Evolutionary conservation across 35 echinoderm and acorn worm species (phyloP).

Genomic region (Holothuria glaberrima): DNA sequence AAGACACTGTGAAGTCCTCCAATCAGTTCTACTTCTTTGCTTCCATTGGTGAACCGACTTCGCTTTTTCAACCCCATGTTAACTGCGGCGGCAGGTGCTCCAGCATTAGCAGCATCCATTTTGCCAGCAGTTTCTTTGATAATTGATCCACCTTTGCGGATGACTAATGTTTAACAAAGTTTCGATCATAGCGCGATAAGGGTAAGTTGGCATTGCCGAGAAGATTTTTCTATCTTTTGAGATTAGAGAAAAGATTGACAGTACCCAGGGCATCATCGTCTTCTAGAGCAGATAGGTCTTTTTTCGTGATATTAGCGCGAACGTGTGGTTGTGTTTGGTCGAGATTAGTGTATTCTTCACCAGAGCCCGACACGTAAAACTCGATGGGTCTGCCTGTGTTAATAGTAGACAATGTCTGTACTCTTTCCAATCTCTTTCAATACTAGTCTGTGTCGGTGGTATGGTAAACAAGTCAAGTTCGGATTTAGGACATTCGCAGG

Average conservation of each 20-base stretch:
- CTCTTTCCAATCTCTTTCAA: slow-evolving; percentile 52
- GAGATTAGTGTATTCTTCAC: slow-evolving; percentile 57
- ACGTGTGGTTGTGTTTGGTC: slow-evolving; percentile 43
- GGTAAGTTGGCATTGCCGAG: background rate
- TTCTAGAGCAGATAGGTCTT: background rate
- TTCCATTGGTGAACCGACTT: background rate
- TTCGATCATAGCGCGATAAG: background rate
- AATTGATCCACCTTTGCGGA: no score
- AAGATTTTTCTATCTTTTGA: background rate
- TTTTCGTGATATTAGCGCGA: slow-evolving; percentile 21
- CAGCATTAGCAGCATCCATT: slow-evolving; percentile 45
- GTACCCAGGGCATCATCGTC: no score
- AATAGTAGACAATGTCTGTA: slow-evolving; percentile 55
- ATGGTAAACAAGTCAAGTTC: slow-evolving; percentile 65
- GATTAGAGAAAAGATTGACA: background rate
- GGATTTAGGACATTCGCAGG: slow-evolving; percentile 34
- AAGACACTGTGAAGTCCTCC: slow-evolving; percentile 73
- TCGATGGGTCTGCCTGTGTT: slow-evolving; percentile 47
- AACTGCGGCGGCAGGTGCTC: background rate
- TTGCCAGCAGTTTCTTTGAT: slow-evolving; percentile 18
- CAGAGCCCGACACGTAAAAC: slow-evolving; percentile 50
- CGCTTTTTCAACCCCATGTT: slow-evolving; percentile 5
- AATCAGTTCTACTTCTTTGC: slow-evolving; percentile 46
- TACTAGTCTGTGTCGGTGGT: slow-evolving; percentile 55
- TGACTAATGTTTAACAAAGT: background rate